phyloP scores from a whole-genome alignment of 1,140 invertebrate species.

The Cardiocondyla obscurior region DNA sequence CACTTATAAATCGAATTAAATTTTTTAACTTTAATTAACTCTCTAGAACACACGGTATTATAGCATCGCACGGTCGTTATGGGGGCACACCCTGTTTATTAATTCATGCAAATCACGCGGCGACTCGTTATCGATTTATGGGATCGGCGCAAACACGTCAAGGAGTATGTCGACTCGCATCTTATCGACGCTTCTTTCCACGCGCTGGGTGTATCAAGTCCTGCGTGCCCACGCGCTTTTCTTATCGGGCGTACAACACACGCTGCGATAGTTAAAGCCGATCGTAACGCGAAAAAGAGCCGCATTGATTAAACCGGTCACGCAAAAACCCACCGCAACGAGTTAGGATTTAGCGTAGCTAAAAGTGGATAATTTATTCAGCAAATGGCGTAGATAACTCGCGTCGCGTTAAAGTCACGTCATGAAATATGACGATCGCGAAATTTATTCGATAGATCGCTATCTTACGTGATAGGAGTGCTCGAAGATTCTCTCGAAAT shows the following conservation, averaged over 20 bases:
- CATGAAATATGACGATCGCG: background rate
- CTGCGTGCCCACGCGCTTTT: slow-evolving; percentile 55
- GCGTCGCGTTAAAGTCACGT: background rate
- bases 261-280: background rate
- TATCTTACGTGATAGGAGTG: slow-evolving; percentile 23
- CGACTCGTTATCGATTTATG: slow-evolving; percentile 65
- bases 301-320: slow-evolving; percentile 36
- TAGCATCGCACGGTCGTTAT: background rate
- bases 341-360: slow-evolving; percentile 33
- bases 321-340: slow-evolving; percentile 10
- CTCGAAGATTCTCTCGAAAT: background rate
- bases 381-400: background rate
- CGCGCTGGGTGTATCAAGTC: slow-evolving; percentile 6
- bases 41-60: background rate
- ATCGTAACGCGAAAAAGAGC: background rate
- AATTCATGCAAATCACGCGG: slow-evolving; percentile 77
- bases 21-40: background rate
- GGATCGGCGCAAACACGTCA: slow-evolving; percentile 62
- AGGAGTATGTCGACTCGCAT: slow-evolving; percentile 25
- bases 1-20: background rate
- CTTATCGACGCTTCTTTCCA: slow-evolving; percentile 48
- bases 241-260: slow-evolving; percentile 36
- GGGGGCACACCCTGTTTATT: slow-evolving; percentile 29
- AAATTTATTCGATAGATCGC: slow-evolving; percentile 20
- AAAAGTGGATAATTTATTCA: slow-evolving; percentile 49